These are phyloP conservation scores for Pogonophryne albipinna DNA, from an alignment of 2,797 vertebrate genomes.

Conservation along the genomic window DNA sequence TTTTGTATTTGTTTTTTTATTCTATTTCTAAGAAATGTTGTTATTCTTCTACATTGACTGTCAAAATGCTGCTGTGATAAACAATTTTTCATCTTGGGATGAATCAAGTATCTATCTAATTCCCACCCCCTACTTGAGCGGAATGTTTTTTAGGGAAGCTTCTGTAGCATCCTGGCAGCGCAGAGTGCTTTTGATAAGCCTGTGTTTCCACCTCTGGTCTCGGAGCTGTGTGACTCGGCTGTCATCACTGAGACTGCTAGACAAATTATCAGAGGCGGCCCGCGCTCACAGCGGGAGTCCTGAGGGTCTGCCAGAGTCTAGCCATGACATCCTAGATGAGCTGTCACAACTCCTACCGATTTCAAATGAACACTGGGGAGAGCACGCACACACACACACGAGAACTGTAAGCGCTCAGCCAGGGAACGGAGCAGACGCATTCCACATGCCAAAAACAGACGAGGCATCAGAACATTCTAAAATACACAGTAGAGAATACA, in stretches of 20 bases:
- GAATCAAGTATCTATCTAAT: too few relatives aligned
- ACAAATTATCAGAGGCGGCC: conserved; percentile 78
- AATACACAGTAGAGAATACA: conserved; percentile 9
- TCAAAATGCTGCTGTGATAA: too few relatives aligned
- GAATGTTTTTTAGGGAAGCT: conserved; percentile 45
- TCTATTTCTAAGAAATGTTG: too few relatives aligned
- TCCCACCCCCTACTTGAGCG: conserved; percentile 21
- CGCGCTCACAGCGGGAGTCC: conserved; percentile 62
- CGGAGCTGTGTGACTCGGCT: conserved; percentile 51
- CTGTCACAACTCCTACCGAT: conserved; percentile 78
- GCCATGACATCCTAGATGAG: conserved; percentile 80
- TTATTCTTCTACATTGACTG: too few relatives aligned
- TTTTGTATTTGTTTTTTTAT: too few relatives aligned
- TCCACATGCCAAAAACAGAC: conserved; percentile 35
- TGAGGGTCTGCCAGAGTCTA: conserved; percentile 72
- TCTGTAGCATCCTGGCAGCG: conserved; percentile 68
- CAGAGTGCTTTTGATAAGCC: conserved; percentile 67
- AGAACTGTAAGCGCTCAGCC: not conserved
- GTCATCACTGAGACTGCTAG: conserved; percentile 79
- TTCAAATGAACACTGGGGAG: conserved; percentile 69
- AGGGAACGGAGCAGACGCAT: conserved; percentile 8
- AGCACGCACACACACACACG: not conserved
- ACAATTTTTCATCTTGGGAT: too few relatives aligned
- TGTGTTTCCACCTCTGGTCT: conserved; percentile 57
- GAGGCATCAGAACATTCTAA: conserved; percentile 23